Evolutionary conservation across 1,140 invertebrate genomes (phyloP), one percentile per base, ranked within the genome.

Genomic region (Drosophila orosa): DNA sequence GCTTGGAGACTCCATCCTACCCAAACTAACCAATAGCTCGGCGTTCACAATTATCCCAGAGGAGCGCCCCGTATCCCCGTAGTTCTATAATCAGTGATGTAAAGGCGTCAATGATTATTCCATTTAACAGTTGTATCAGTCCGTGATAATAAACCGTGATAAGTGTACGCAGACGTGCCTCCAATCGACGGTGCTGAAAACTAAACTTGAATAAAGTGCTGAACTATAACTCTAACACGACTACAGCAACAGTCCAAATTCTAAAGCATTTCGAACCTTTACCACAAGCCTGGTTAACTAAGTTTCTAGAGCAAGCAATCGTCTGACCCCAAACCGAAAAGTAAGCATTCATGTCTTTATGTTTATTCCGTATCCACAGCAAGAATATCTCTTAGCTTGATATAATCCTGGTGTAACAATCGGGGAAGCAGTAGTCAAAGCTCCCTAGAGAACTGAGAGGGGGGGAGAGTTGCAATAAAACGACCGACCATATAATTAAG

Each of bases 401-500:
- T 37, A 44, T 37, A 29, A 57, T 33, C 39, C 17, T 15, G 12
- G 31, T 10, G 27, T 29, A 17, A 17, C 45, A 48, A 35, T 29
- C n/a, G 47, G 4, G 47, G n/a, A 17, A 29, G 15, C 2, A 19
- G 24, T 24, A 25, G 44, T 71, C 42, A 56, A 65, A 59, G 48
- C 71, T 75, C 60, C 79, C 56, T 33, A 10, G 19, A 0, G 31
- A 1, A 15, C 48, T 22, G 19, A 48, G 2, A 27, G 62, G 40
- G 54, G 62, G 40, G 54, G 31, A 48, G 75, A 77, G 73, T 60
- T 78, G 73, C 80, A 74, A 86, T 83, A 76, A 63, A 15, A 17
- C 66, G 60, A 63, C 66, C 74, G 74, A 57, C 52, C 63, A 81
- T 86, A 85, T 86, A 85, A 84, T 85, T 80, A 77, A 31, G 45